phyloP scores from a whole-genome alignment of 2,113 vertebrate genomes.

The Ictalurus punctatus region DNA sequence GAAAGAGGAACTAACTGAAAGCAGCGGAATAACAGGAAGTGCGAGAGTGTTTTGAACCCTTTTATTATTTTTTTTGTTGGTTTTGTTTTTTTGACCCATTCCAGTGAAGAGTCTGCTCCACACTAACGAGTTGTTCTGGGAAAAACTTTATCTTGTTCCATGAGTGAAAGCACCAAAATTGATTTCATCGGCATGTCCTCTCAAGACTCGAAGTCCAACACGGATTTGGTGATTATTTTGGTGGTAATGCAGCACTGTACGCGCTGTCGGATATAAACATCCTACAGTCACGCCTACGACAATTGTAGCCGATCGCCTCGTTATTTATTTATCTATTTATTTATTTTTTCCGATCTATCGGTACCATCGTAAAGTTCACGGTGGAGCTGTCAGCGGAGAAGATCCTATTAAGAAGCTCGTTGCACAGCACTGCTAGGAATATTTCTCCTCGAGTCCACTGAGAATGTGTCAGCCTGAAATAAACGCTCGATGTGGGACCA shows the following conservation, averaged over 20 bases:
- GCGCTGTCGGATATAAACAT: background rate
- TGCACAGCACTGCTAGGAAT: background rate
- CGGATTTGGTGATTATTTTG: background rate
- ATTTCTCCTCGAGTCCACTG: conserved; percentile 5
- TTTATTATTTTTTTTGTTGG: background rate
- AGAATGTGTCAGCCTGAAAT: conserved; percentile 18
- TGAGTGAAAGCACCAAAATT: background rate
- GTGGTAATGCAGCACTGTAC: background rate
- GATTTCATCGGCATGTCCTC: background rate
- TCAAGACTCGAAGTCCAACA: background rate
- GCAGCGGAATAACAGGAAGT: background rate
- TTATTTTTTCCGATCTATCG: background rate
- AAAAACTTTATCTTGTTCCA: background rate
- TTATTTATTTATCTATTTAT: background rate
- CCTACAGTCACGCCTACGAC: background rate
- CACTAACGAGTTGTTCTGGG: background rate
- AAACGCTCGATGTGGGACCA: conserved; percentile 11
- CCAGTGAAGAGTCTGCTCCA: background rate
- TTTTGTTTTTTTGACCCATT: background rate
- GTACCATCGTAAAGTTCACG: background rate
- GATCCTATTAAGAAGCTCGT: background rate
- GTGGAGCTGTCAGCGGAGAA: background rate
- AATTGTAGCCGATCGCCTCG: background rate
- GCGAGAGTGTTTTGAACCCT: background rate
- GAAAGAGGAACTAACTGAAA: background rate